Evolutionary conservation across 2,888 invertebrate species (phyloP).

Genomic region (Apotomis betuletana): DNA sequence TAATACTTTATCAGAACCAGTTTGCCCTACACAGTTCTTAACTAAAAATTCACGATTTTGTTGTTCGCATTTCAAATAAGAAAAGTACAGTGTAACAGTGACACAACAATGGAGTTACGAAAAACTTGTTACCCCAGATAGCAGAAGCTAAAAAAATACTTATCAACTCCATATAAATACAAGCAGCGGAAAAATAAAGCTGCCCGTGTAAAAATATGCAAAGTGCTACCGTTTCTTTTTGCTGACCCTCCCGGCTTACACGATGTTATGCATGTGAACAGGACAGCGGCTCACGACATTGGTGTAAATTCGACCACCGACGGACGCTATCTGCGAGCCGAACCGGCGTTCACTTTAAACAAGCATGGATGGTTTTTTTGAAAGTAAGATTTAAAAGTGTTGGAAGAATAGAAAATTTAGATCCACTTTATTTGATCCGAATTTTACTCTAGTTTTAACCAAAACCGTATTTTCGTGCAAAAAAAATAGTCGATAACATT

Average conservation of each 20-base stretch:
- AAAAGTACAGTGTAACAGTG: background rate
- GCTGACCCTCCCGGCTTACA: constrained; percentile 35
- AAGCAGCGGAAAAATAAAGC: constrained; percentile 38
- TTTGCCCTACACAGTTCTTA: too few relatives aligned
- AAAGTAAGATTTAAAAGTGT: background rate
- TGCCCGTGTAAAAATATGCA: constrained; percentile 40
- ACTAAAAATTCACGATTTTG: too few relatives aligned
- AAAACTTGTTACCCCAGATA: constrained; percentile 23
- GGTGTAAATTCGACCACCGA: constrained; percentile 57
- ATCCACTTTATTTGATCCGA: too few relatives aligned
- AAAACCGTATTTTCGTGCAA: too few relatives aligned
- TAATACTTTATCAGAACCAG: too few relatives aligned
- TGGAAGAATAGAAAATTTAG: too few relatives aligned
- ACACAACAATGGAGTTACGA: constrained; percentile 3
- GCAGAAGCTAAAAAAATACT: constrained; percentile 28
- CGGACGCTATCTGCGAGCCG: constrained; percentile 47
- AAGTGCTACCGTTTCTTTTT: constrained; percentile 35
- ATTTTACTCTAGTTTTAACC: too few relatives aligned
- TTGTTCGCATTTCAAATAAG: too few relatives aligned
- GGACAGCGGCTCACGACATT: constrained; percentile 55
- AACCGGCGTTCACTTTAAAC: constrained; percentile 39
- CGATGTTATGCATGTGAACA: constrained; percentile 53
- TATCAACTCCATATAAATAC: constrained; percentile 36
- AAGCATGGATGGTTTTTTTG: constrained; percentile 24
- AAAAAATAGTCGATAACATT: too few relatives aligned